These are phyloP conservation scores for Rotaria macrura DNA, from an alignment of 2,888 invertebrate species.

Conservation along the genomic window DNA sequence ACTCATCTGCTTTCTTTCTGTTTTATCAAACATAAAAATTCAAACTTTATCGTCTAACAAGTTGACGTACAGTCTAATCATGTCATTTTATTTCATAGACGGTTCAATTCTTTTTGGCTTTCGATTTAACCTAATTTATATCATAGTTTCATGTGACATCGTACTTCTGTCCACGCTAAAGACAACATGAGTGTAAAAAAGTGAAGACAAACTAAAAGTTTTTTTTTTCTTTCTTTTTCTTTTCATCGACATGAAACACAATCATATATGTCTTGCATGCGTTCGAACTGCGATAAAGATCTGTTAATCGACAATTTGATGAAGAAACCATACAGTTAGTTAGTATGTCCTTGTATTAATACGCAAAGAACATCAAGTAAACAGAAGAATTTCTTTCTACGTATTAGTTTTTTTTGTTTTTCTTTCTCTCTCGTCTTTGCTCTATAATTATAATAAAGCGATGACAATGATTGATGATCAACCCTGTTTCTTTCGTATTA, in stretches of 20 bases:
- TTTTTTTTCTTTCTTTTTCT: neutral
- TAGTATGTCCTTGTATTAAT: neutral
- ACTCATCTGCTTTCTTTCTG: too few species aligned
- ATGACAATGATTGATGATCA: neutral
- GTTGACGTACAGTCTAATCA: neutral
- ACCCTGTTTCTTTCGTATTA: too few species aligned
- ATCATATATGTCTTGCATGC: neutral
- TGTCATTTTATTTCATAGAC: neutral
- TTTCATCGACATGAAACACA: neutral
- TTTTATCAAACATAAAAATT: neutral
- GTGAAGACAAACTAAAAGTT: neutral
- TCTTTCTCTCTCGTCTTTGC: neutral
- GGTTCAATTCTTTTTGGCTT: neutral
- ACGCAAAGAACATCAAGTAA: neutral
- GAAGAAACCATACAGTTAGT: slow-evolving; percentile 11
- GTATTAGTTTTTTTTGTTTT: neutral
- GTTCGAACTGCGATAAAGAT: neutral
- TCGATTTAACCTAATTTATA: neutral
- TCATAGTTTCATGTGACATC: neutral
- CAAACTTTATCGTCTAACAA: neutral
- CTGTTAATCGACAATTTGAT: neutral
- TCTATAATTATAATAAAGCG: neutral
- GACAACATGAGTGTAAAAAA: neutral
- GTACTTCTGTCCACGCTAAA: neutral
- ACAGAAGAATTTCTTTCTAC: neutral